Base-by-base conservation (phyloP, 2,113 vertebrate genomes). In the Pelmatolapia mariae region DNA sequence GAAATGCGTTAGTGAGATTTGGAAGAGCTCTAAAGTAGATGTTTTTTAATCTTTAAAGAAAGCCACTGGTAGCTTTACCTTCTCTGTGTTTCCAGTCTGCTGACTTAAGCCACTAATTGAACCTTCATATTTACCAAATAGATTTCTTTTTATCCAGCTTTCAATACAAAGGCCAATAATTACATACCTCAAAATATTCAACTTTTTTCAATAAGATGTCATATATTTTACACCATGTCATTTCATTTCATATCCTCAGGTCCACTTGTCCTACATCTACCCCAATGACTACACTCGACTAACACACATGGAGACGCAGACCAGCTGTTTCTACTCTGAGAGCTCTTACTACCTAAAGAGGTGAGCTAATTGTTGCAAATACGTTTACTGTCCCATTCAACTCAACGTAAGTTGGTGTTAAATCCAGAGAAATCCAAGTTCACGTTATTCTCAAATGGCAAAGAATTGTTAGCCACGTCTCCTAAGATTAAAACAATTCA, bases 211-310 rank as follows among this genome's bases (percentile, higher is more conserved):
- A 43, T 18, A 24, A 84, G 22, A 7, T 56, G 9, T 56, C 10
- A 18, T 11, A 18, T 36, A 24, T 89, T 73, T 47, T 82, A 68
- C 84, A 79, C 4, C 18, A 63, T 88, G 5, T 81, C 68, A 63
- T 61, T 84, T 85, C 10, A 53, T 88, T 19, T 87, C 8, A 29
- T 59, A 81, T 71, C 29, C 63, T 7, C 91, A 99, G 99, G 96
- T 99, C 47, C 97, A 97, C 84, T 91, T 99, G 88, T 97, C 98
- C 80, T 99, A 97, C 56, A 92, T 99, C 90, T 99, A 98, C 86
- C 99, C 99, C 4, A 99, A 98, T 54, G 99, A 99, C 94, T 98
- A 97, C 86, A 99, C 97, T 18, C 96, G 98, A 8, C 97, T 99
- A 83, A 98, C 97, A 66, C 98, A 99, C 95, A 98, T 99, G 98